These are phyloP conservation scores for Anolis sagrei DNA, from an alignment of 2,113 vertebrate species.

Conservation along the genomic window DNA sequence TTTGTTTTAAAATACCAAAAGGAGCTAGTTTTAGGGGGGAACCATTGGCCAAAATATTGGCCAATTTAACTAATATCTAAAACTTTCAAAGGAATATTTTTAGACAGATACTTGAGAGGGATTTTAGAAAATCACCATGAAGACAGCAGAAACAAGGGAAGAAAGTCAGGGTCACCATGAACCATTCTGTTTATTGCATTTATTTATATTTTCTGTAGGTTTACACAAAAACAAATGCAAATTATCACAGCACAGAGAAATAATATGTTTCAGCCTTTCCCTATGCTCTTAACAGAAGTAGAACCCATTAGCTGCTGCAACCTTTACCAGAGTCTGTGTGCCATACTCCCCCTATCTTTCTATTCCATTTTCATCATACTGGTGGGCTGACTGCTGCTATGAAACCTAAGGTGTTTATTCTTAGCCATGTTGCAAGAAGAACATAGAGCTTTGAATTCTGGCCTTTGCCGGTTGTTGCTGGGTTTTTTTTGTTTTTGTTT, in stretches of 20 bases:
- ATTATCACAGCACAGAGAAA: background rate
- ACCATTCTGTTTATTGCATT: background rate
- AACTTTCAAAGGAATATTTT: slow-evolving; percentile 4
- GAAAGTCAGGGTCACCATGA: slow-evolving; percentile 24
- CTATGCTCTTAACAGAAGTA: background rate
- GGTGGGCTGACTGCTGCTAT: background rate
- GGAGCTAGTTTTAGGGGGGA: background rate
- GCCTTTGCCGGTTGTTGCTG: background rate
- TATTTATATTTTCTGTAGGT: background rate
- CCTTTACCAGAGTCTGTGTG: background rate
- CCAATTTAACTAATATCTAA: background rate
- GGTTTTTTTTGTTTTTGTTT: background rate
- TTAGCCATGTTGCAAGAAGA: background rate
- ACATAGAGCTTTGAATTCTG: background rate
- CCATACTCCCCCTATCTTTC: background rate
- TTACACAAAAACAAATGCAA: slow-evolving; percentile 1
- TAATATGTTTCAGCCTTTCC: background rate
- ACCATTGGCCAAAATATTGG: slow-evolving; percentile 12
- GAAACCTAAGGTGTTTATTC: background rate
- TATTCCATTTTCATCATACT: background rate
- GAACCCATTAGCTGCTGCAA: background rate
- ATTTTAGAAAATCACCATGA: background rate
- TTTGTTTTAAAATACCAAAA: slow-evolving; percentile 41
- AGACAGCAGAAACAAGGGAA: slow-evolving; percentile 1
- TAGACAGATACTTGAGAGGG: background rate